Percentiles rank a stretch among this genome's conserved stretches.
phyloP scores from a whole-genome alignment of 2,888 invertebrate genomes.

The Drosophila sordidula region DNA sequence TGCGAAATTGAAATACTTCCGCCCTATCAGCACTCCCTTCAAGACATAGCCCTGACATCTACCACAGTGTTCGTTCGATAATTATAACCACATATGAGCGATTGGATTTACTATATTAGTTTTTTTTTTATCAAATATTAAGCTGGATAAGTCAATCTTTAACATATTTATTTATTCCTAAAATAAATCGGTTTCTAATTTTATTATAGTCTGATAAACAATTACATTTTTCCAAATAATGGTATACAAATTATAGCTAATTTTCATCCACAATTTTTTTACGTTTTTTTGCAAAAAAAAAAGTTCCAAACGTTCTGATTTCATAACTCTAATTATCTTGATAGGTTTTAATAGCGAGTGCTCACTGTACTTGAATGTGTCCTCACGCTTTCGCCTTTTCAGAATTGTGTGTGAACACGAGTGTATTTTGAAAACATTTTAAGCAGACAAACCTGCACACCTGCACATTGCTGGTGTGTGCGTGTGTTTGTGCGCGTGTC shows the following conservation, averaged over 20 bases:
- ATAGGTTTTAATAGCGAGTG: background rate
- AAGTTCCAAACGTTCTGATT: too few species aligned
- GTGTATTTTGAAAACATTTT: slow-evolving; percentile 65
- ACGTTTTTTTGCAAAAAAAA: too few species aligned
- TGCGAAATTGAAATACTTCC: slow-evolving; percentile 54
- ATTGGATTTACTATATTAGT: too few species aligned
- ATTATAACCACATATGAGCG: background rate
- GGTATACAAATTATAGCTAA: too few species aligned
- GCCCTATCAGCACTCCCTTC: background rate
- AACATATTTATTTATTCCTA: too few species aligned
- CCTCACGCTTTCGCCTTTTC: slow-evolving; percentile 1
- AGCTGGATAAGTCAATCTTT: too few species aligned
- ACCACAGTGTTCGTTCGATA: background rate
- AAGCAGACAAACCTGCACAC: slow-evolving; percentile 28
- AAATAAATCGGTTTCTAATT: too few species aligned
- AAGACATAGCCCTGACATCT: background rate
- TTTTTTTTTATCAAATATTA: too few species aligned
- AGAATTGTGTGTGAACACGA: background rate
- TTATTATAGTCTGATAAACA: too few species aligned
- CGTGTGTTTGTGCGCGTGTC: slow-evolving; percentile 16
- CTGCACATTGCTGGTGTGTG: slow-evolving; percentile 17
- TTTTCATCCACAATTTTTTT: too few species aligned
- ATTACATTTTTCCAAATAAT: too few species aligned
- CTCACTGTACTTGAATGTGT: background rate
- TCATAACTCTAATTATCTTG: too few species aligned